These are phyloP conservation scores for Drosophila antonietae DNA, from an alignment of 2,888 invertebrate genomes.

Conservation along the genomic window DNA sequence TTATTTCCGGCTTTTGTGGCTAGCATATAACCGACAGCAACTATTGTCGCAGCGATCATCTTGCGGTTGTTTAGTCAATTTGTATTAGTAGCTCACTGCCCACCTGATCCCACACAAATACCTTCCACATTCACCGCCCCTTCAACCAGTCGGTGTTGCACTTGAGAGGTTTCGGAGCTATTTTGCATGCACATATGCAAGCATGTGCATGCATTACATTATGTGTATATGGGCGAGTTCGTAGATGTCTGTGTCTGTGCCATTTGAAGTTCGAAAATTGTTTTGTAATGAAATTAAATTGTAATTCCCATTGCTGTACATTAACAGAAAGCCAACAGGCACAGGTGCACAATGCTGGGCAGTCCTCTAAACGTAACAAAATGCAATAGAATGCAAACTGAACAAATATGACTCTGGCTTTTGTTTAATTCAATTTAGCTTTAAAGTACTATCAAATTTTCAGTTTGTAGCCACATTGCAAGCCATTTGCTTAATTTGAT, in stretches of 20 bases:
- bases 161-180: constrained; percentile 34
- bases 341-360: constrained; percentile 21
- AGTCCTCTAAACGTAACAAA: neutral
- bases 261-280: constrained; percentile 67
- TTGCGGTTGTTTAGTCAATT: constrained; percentile 65
- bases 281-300: constrained; percentile 75
- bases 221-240: neutral
- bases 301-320: constrained; percentile 66
- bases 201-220: neutral
- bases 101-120: neutral
- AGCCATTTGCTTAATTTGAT: constrained; percentile 25
- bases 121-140: neutral
- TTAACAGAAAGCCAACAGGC: constrained; percentile 20
- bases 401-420: constrained; percentile 15
- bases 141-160: neutral
- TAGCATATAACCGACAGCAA: constrained; percentile 44
- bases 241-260: constrained; percentile 34
- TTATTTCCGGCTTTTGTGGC: constrained; percentile 77
- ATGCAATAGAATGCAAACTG: constrained; percentile 12
- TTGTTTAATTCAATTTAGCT: constrained; percentile 39
- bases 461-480: constrained; percentile 21
- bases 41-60: constrained; percentile 54
- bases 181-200: constrained; percentile 31
- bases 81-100: constrained; percentile 54
- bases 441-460: constrained; percentile 9